Base-by-base conservation (phyloP, 2,888 invertebrate species). In the Danaus chrysippus region DNA sequence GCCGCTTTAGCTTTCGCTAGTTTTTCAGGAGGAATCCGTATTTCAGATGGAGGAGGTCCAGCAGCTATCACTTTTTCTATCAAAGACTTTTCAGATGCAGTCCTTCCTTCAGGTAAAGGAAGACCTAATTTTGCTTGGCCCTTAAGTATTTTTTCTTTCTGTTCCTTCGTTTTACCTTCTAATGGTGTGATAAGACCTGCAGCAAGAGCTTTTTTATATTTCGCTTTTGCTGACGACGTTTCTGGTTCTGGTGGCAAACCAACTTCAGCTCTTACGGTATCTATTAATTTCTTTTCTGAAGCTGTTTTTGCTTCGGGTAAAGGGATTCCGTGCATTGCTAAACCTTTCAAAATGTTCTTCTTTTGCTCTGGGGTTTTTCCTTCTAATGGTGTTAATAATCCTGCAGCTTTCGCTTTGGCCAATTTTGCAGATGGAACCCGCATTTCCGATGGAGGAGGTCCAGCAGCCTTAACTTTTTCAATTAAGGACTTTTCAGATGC, bases 91-190 rank as follows among this genome's bases (percentile, higher is more conserved):
- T 59, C 44, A 59, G 49, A 58, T 62, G 63, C 19, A 23, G 56
- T 56, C 11, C 19, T 55, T 64, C 70, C 69, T 73, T 69, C 66
- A n/a, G 72, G 73, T 10, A 75, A 62, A 12, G 72, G 62, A 44
- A 66, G 64, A 62, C 74, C 74, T 44, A 78, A 75, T 59, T 76
- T 76, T 71, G 76, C 74, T 56, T 76, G 46, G 10, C 6, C 46
- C 77, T 49, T 68, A 71, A 11, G 76, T 74, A 3, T 76, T 75
- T 66, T 73, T 74, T 1, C 73, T 72, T 65, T 76, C 75, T 64
- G 46, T 64, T 74, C 41, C 74, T 72, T 1, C 66, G 49, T 69
- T 76, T 75, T 13, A 71, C 72, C 71, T 60, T 65, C 54, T 9
- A 72, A 41, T n/a, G 68, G 66, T n/a, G 69, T 69, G 0, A 71